Percentiles rank a stretch among this genome's conserved stretches.
These are phyloP conservation scores for Pygathrix nemaeus DNA, from an alignment of 2,113 vertebrate species.

Conservation along the genomic window DNA sequence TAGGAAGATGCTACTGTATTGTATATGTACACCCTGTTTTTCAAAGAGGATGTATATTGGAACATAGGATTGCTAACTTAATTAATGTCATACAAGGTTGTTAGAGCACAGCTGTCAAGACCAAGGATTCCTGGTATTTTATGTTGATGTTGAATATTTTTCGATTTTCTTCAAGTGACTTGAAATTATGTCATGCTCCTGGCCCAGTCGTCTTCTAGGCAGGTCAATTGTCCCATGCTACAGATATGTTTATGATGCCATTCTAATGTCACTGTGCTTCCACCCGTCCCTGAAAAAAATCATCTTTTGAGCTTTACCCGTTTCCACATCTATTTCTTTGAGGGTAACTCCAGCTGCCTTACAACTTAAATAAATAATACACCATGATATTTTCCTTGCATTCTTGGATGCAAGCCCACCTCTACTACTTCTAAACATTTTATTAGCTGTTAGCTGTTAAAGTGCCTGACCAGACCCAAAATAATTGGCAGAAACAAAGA, in stretches of 20 bases:
- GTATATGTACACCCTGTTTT: not conserved
- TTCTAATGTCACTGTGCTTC: not conserved
- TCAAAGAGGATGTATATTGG: not conserved
- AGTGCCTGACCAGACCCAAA: not conserved
- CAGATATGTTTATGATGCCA: not conserved
- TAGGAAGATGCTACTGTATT: not conserved
- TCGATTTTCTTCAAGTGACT: not conserved
- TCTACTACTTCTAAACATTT: constrained; percentile 18
- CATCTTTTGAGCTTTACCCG: not conserved
- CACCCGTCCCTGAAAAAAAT: not conserved
- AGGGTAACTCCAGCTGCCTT: not conserved
- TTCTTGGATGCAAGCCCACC: not conserved
- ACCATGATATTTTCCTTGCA: not conserved
- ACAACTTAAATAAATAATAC: not conserved
- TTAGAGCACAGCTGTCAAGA: not conserved
- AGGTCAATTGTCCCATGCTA: not conserved
- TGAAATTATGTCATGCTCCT: not conserved
- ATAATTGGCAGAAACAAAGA: not conserved
- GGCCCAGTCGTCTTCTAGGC: not conserved
- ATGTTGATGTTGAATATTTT: not conserved
- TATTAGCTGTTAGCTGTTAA: not conserved
- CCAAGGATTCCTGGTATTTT: not conserved
- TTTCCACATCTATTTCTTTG: not conserved
- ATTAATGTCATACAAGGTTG: not conserved
- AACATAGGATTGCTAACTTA: not conserved